phyloP scores from a whole-genome alignment of 2,797 vertebrate species.

The Leptoclinus maculatus region DNA sequence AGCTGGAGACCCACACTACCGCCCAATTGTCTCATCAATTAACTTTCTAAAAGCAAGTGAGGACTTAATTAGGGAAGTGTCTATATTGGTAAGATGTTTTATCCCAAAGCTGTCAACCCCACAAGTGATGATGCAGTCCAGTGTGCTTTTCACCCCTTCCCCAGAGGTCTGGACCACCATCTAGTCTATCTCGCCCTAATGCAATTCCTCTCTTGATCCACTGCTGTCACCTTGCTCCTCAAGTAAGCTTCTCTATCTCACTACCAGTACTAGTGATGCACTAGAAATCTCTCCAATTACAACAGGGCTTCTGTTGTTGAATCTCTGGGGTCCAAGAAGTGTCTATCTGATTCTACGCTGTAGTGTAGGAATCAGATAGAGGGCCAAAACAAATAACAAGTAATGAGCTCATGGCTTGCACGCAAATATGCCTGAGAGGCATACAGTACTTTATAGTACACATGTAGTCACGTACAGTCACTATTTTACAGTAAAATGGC shows the following conservation, averaged over 20 bases:
- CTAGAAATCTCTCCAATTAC: conserved; percentile 47
- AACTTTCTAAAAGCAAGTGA: conserved; percentile 75
- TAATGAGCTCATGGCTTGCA: conserved; percentile 68
- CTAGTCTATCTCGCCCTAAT: conserved; percentile 52
- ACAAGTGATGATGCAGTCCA: conserved; percentile 61
- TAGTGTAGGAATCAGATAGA: conserved; percentile 38
- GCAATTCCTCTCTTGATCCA: conserved; percentile 60
- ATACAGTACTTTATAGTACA: conserved; percentile 6
- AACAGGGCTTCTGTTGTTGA: conserved; percentile 46
- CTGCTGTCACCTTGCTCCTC: conserved; percentile 51
- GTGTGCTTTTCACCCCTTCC: conserved; percentile 45
- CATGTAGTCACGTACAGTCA: conserved; percentile 22
- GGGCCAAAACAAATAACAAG: conserved; percentile 48
- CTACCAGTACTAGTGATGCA: conserved; percentile 39
- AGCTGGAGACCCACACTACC: conserved; percentile 72
- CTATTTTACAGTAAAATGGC: conserved; percentile 16
- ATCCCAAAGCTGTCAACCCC: conserved; percentile 73
- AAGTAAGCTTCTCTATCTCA: conserved; percentile 36
- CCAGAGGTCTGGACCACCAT: conserved; percentile 60
- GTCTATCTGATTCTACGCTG: conserved; percentile 34
- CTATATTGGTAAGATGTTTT: conserved; percentile 68
- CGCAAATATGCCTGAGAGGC: conserved; percentile 44
- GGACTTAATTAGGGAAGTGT: conserved; percentile 79
- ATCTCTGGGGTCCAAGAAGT: conserved; percentile 34
- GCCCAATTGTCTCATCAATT: conserved; percentile 85